Evolutionary conservation across 2,113 vertebrate genomes (phyloP).

Genomic region (Ramphastos sulfuratus): DNA sequence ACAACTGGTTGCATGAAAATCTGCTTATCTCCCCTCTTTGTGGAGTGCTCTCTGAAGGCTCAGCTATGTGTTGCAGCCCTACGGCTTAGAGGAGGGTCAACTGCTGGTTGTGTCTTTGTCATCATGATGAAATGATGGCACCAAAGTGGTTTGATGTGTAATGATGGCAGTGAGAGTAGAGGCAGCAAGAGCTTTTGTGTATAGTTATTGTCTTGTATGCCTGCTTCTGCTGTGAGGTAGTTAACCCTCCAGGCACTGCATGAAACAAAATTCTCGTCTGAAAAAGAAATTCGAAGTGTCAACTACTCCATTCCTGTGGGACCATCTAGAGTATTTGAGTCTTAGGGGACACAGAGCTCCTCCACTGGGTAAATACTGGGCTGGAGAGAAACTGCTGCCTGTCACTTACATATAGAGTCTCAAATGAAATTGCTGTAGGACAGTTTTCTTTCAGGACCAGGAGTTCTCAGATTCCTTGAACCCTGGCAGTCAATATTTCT

Average conservation of each 20-base stretch:
- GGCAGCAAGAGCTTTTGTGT: background rate
- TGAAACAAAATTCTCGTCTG: background rate
- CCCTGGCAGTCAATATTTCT: background rate
- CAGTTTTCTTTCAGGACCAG: background rate
- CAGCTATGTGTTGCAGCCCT: background rate
- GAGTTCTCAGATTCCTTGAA: background rate
- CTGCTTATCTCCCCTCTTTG: background rate
- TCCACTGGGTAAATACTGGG: background rate
- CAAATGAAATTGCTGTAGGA: background rate
- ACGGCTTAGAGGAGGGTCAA: background rate
- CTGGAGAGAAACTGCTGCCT: background rate
- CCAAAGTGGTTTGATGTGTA: background rate
- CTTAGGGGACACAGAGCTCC: background rate
- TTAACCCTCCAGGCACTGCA: background rate
- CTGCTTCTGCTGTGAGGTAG: background rate
- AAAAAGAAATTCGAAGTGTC: background rate
- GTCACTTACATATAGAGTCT: background rate
- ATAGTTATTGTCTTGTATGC: background rate
- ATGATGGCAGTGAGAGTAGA: background rate
- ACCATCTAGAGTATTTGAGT: background rate
- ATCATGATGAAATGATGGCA: background rate
- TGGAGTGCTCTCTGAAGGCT: background rate
- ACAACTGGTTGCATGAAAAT: background rate
- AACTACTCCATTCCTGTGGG: background rate
- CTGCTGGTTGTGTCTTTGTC: background rate